phyloP scores from a whole-genome alignment of 2,113 vertebrate genomes.

The Bujurquina vittata region DNA sequence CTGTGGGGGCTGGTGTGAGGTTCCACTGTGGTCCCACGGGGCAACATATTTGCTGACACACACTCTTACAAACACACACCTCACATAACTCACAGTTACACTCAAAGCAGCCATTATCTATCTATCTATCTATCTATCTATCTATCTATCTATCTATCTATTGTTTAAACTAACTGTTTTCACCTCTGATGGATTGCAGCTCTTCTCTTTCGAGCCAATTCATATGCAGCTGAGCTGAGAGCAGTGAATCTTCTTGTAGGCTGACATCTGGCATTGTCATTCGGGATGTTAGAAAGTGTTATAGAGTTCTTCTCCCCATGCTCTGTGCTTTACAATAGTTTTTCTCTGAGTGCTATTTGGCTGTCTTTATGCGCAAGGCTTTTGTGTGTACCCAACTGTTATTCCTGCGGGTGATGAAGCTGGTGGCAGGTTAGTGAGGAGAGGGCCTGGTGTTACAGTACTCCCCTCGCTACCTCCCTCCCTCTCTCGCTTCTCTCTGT shows the following conservation, averaged over 20 bases:
- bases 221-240: constrained; percentile 30
- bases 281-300: constrained; percentile 72
- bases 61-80: background rate
- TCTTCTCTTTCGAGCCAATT: constrained; percentile 31
- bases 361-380: constrained; percentile 64
- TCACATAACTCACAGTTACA: background rate
- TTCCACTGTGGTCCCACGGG: constrained; percentile 70
- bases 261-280: constrained; percentile 69
- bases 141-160: constrained; percentile 19
- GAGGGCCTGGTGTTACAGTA: constrained; percentile 46
- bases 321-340: constrained; percentile 59
- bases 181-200: constrained; percentile 11
- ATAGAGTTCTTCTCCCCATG: constrained; percentile 55
- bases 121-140: constrained; percentile 4
- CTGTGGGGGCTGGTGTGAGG: constrained; percentile 73
- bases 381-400: constrained; percentile 62
- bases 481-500: background rate
- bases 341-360: constrained; percentile 51
- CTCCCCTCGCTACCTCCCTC: background rate
- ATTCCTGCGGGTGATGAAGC: constrained; percentile 54
- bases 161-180: background rate
- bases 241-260: constrained; percentile 56
- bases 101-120: background rate
- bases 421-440: constrained; percentile 31
- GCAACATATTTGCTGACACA: constrained; percentile 56